Conservation (phyloP, 2,888 invertebrate genomes). For the Ptychoptera contaminata region DNA sequence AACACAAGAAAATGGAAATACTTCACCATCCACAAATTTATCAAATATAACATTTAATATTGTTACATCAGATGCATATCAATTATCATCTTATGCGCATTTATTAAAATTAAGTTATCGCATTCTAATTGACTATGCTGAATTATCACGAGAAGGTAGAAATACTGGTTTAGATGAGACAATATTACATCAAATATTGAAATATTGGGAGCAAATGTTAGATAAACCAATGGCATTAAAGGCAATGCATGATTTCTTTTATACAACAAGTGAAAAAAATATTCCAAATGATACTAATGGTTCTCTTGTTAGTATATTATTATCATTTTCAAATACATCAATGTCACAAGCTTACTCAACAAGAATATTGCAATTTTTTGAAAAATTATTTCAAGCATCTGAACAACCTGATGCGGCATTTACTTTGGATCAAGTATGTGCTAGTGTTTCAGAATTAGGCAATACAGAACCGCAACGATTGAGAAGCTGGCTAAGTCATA, state of each 20-base stretch:
- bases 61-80: constrained; percentile 40
- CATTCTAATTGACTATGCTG: constrained; percentile 45
- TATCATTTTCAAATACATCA: constrained; percentile 64
- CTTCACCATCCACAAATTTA: neutral
- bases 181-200: constrained; percentile 30
- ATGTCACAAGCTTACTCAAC: constrained; percentile 56
- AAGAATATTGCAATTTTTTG: constrained; percentile 65
- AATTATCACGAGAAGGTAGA: constrained; percentile 18
- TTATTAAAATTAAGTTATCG: constrained; percentile 51
- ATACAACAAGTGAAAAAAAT: constrained; percentile 31
- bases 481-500: constrained; percentile 47
- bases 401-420: constrained; percentile 46
- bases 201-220: constrained; percentile 73
- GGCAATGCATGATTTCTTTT: constrained; percentile 71
- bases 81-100: constrained; percentile 44
- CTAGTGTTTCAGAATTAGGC: constrained; percentile 48
- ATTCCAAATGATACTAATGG: constrained; percentile 25
- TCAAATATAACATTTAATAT: constrained; percentile 8
- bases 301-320: constrained; percentile 59
- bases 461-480: constrained; percentile 45
- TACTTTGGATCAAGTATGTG: constrained; percentile 47
- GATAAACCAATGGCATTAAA: constrained; percentile 67
- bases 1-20: neutral
- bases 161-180: constrained; percentile 23
- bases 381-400: constrained; percentile 49